A percentile compares a stretch with the other conserved stretches of the same genome.
Evolutionary conservation across 2,797 vertebrate genomes (phyloP).

Genomic region (Pteronotus mesoamericanus): DNA sequence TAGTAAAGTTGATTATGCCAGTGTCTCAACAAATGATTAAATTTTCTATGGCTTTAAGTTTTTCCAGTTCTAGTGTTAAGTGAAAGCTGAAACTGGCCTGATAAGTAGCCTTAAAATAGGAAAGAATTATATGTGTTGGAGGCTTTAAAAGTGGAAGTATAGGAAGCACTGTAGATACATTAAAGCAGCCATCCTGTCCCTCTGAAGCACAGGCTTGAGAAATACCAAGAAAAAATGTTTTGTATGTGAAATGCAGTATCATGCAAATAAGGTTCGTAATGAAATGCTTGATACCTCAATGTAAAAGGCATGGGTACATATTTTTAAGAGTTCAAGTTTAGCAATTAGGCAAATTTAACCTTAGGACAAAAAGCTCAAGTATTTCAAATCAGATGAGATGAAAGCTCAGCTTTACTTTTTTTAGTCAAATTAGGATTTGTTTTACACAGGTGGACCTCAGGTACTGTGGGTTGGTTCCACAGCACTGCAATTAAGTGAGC

Average conservation of each 20-base stretch:
- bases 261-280: background rate
- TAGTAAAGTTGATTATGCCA: background rate
- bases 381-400: background rate
- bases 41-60: background rate
- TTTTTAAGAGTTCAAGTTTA: background rate
- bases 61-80: background rate
- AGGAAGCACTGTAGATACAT: background rate
- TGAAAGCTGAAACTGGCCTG: background rate
- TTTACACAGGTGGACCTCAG: background rate
- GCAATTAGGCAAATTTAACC: background rate
- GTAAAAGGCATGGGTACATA: background rate
- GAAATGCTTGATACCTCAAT: background rate
- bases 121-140: background rate
- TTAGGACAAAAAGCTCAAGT: background rate
- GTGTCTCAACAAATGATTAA: background rate
- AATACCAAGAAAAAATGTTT: background rate
- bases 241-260: background rate
- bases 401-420: background rate
- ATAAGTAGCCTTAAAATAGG: background rate
- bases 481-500: background rate
- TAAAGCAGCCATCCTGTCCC: background rate
- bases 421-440: background rate
- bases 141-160: background rate
- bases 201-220: background rate
- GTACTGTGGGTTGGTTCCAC: background rate